phyloP scores from a whole-genome alignment of 2,797 vertebrate genomes.

The Bothrops alternatus region DNA sequence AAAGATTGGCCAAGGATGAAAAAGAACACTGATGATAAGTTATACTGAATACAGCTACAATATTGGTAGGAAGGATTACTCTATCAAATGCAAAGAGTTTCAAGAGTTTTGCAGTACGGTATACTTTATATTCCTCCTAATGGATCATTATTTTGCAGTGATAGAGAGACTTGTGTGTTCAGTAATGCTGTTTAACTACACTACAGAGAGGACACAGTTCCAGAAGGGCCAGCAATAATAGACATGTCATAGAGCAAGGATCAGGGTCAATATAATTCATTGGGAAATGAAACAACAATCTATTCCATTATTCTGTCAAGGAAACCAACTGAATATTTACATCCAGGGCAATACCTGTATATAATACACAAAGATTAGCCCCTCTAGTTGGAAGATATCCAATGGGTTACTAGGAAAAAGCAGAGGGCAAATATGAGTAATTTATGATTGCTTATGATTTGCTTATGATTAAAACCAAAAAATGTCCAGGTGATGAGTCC shows the following conservation, averaged over 20 bases:
- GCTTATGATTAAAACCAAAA: neutral
- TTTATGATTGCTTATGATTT: too few relatives aligned
- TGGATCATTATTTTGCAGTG: neutral
- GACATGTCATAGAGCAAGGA: neutral
- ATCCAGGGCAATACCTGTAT: neutral
- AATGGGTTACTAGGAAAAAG: neutral
- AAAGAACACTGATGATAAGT: neutral
- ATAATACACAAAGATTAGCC: neutral
- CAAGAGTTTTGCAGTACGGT: neutral
- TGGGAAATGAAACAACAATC: neutral
- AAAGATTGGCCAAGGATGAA: neutral
- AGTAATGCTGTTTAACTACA: neutral
- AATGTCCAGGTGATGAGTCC: neutral
- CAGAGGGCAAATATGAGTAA: neutral
- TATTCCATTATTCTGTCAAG: neutral
- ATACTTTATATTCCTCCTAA: neutral
- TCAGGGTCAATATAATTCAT: neutral
- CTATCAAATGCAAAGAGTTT: neutral
- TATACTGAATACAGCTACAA: neutral
- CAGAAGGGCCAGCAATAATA: neutral
- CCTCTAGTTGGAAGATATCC: neutral
- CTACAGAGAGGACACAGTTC: neutral
- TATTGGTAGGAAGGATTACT: neutral
- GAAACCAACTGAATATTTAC: neutral
- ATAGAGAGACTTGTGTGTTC: neutral